Evolutionary conservation across 1,140 invertebrate species (phyloP), one percentile per base, ranked within the genome.

Genomic region (Bradynema listronoti): DNA sequence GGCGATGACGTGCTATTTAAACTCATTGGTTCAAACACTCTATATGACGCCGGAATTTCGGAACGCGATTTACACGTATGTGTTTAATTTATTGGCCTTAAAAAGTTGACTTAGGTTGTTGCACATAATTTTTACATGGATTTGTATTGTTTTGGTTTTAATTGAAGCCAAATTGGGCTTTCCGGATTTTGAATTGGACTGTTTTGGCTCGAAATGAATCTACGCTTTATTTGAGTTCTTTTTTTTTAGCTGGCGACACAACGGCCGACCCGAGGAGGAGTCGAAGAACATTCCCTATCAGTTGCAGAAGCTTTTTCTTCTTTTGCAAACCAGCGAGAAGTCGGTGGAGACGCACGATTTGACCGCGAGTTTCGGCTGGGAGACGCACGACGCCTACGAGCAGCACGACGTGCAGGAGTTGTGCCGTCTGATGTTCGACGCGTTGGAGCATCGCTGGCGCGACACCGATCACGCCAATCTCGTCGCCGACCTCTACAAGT

Each of bases 31-130:
- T 1, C 90, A 93, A 80, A 87, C 88, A 1, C 80, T 93, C 1
- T 92, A 84, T 71, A 92, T 93, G 88, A 92, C 89, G 3, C 90
- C 90, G n/a, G 90, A 93, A 79, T 91, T 93, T 77, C 81, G 90
- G 33, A 93, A 93, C 80, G 87, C 87, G 1, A 79, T 92, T 5
- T 91, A 91, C 75, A 86, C 86, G 81, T 83, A 68, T 63, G 45
- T 57, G 22, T 47, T 4, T 22, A 46, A 62, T 33, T 34, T 33
- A 22, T 39, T 39, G 11, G 36, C 36, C 19, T 19, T 39, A 19
- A 11, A 39, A n/a, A n/a, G n/a, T n/a, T 39, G 36, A 39, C 11
- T 19, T 39, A 39, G 36, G 11, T 39, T 39, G 36, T 11, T 39
- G 36, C 36, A 39, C 11, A 39, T 11, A 39, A 19, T 11, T 19